Base-by-base conservation (phyloP, 2,113 vertebrate genomes). In the Scophthalmus maximus region DNA sequence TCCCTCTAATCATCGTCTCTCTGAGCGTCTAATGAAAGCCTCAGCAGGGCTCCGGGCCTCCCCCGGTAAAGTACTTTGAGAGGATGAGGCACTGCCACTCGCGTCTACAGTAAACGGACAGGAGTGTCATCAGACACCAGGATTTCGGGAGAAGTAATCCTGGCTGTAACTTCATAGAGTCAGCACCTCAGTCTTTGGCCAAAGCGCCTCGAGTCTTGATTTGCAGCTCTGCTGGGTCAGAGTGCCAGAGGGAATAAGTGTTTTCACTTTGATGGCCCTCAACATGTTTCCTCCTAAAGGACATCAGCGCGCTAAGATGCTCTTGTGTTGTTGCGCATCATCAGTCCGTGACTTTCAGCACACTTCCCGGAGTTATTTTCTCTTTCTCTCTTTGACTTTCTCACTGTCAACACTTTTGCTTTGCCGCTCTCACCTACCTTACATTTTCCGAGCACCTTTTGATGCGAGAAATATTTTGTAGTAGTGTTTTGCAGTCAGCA, bases 1-100 rank as follows among this genome's bases (percentile, higher is more conserved):
- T 49, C 58, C 62, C 60, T 61, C 68, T 83, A 77, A 89, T 87
- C 78, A 82, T 80, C 62, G 40, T 57, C 79, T 78, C 73, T 81
- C 78, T 78, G 70, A 85, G 79, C 69, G 40, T 56, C 76, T 80
- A 84, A 86, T 84, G 78, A 83, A 46, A 46, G 79, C 55, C 76
- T 73, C 87, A 78, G 81, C 79, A 36, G 63, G 73, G 56, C 65
- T 62, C 50, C 66, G 55, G 84, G 69, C 69, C 52, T 78, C 70
- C 72, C 66, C 69, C 53, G 66, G 38, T 79, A 76, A 73, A 69
- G 83, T 1, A 32, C 42, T 64, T 68, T 6, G 61, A 47, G 59
- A 66, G 50, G 76, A 80, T 69, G 78, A 84, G 72, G 58, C 50
- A 1, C 27, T 56, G 72, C 56, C 63, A 29, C 55, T 23, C 22